Evolutionary conservation across 37 sponge, comb jelly and placozoan genomes (phyloP), one percentile per base, ranked within the genome.

Genomic region (Beroe forskalii): DNA sequence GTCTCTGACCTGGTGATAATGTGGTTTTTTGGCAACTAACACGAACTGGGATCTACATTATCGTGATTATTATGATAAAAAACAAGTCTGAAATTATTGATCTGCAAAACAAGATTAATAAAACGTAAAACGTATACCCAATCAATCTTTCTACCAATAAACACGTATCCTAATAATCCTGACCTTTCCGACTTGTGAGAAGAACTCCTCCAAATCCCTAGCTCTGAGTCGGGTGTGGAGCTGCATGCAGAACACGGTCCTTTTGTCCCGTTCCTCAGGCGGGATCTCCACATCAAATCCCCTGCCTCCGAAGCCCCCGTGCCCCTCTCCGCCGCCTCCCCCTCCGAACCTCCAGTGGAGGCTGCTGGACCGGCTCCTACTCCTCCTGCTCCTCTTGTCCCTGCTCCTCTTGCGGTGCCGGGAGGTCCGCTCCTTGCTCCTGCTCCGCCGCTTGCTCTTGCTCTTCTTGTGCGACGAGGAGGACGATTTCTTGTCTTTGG

Each of bases 171-270:
- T n/a, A n/a, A n/a, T n/a, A n/a, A n/a, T n/a, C n/a, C 92, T 22
- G 41, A 94, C 96, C 91, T 92, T 93, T 24, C 99, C 99, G 0
- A 92, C 93, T 62, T 91, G 91, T 28, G 89, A 90, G 76, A 98
- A 95, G 93, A 98, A 95, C 31, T 98, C 94, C 92, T 95, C 95
- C 40, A 98, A 90, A 3, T 96, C 95, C 60, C 89, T 92, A 24
- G 83, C 91, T 8, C 93, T 89, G 20, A 94, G 93, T 32, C 92
- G 80, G 2, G 94, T 94, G 17, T 92, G 91, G 27, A 98, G 92
- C 92, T 98, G 99, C 99, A 98, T 98, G 48, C 94, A 93, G 92
- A 98, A 94, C 62, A 98, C 95, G n/a, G 96, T 98, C 14, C 96
- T 62, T 62, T 66, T 90, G 92, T 98, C 99, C 28, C 94, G 67